Evolutionary conservation across 2,797 vertebrate species (phyloP), one percentile per base, ranked within the genome.

Genomic region (Oophaga sylvatica): DNA sequence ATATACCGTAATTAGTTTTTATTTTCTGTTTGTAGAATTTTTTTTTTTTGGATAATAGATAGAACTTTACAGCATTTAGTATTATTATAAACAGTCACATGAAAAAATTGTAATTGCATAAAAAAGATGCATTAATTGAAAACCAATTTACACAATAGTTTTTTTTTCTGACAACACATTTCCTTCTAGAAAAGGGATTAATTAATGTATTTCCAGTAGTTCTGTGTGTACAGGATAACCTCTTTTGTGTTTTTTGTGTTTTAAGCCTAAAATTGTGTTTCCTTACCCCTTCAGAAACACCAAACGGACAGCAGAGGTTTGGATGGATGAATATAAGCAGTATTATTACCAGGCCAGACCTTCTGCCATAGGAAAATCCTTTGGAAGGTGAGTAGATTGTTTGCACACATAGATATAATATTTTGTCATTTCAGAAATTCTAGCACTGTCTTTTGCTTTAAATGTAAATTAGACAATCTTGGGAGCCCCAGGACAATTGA

Each of bases 311-410:
- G 98, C 98, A 0, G 98, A 99, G 92, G 98, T 99, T 53, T 99
- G 98, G 98, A 99, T 99, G 98, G 98, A 99, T 57, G 97, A 99
- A 5, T 99, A 97, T 92, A 99, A 99, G 87, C 97, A 98, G 90
- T 97, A 97, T 92, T 99, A 99, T 92, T 99, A 99, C 0, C 96
- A 98, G 12, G 98, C 98, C 0, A 93, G 98, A 76, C 98, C 98
- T 0, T 99, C 98, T 0, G 98, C 98, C 53, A 96, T 98, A 26
- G 97, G 97, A 60, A 99, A 99, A 88, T 94, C 97, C 0, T 99
- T 96, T 9, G 98, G 98, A 92, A 99, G 97, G 98, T 99, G 91
- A 87, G 96, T 87, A 79, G 4, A 65, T 73, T 17, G 10, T 75
- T 22, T 22, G 53, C 3, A 53, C 41, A n/a, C 4, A 1, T 75